phyloP scores from a whole-genome alignment of 53 echinoderm and acorn worm genomes.

The Patiria pectinifera region DNA sequence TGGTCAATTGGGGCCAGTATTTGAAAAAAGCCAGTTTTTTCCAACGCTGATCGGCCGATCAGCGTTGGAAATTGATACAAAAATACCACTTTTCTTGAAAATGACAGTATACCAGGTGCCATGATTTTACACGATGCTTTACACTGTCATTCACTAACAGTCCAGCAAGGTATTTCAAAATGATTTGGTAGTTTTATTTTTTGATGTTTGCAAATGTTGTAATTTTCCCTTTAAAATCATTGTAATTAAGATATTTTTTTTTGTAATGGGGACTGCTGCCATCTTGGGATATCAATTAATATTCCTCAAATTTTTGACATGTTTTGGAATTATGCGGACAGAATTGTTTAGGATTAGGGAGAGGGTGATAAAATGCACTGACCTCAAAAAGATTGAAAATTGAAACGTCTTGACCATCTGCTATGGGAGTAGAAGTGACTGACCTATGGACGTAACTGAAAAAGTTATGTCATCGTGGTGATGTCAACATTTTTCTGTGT shows the following conservation, averaged over 20 bases:
- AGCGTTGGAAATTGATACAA: too few species aligned
- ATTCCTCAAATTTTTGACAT: conserved; percentile 10
- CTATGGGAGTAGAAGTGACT: neutral
- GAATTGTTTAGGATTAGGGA: neutral
- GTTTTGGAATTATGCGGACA: neutral
- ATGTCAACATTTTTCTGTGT: neutral
- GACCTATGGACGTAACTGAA: neutral
- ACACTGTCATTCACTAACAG: too few species aligned
- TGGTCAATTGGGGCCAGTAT: too few species aligned
- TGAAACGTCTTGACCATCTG: conserved; percentile 7
- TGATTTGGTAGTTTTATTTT: too few species aligned
- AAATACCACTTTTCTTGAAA: too few species aligned
- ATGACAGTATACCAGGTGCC: too few species aligned
- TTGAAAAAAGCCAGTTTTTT: too few species aligned
- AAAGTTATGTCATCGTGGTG: neutral
- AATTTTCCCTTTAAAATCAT: too few species aligned
- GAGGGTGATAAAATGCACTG: neutral
- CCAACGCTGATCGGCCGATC: too few species aligned
- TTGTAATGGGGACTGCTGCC: neutral
- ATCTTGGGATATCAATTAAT: neutral
- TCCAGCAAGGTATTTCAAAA: too few species aligned
- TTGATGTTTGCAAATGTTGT: too few species aligned
- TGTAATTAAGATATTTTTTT: neutral
- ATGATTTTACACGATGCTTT: too few species aligned
- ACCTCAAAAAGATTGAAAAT: neutral